Evolutionary conservation across 2,888 invertebrate genomes (phyloP), one percentile per base, ranked within the genome.

Genomic region (Synergus laeviventris): DNA sequence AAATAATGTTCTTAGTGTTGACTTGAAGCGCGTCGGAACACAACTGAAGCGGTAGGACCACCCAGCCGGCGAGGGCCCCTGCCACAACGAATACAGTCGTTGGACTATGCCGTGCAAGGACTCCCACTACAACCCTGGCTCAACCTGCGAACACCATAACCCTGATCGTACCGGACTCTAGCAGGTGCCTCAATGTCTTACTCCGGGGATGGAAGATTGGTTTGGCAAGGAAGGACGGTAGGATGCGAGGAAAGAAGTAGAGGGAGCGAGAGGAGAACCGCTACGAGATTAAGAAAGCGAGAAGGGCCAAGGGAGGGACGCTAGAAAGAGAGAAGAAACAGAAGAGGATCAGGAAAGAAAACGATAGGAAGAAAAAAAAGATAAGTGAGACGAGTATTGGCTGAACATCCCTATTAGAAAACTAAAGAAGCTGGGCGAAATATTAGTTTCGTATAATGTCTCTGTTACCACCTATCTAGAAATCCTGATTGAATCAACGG

Each of bases 1-100:
- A 85, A 86, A 84, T 83, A 82, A 84, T 87, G 84, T 87, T 85
- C 76, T 84, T 84, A 87, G 89, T 90, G 89, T 88, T 88, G 88
- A 87, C 89, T 87, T 87, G 88, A 88, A 87, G 89, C 91, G 90
- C 90, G 91, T 89, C 90, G 88, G 88, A 89, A 89, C 88, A 89
- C 89, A 90, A 91, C 91, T 91, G 90, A 91, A 88, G 89, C 90
- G 87, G 90, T 90, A 88, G 91, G 91, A 91, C 91, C 91, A 91
- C 90, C 90, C 91, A 91, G 90, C 89, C 91, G 89, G 81, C 87
- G 87, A 81, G 83, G 82, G 84, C 83, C 83, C 84, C 84, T 84
- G 85, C 83, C 82, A 82, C 84, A 81, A 83, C 82, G 85, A 86
- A 88, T 90, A 90, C 88, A 90, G 87, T 90, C 87, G 88, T 85